Percentiles rank a stretch among this genome's conserved stretches.
Evolutionary conservation across 2,113 vertebrate genomes (phyloP).

Genomic region (Phylloscopus trochilus): DNA sequence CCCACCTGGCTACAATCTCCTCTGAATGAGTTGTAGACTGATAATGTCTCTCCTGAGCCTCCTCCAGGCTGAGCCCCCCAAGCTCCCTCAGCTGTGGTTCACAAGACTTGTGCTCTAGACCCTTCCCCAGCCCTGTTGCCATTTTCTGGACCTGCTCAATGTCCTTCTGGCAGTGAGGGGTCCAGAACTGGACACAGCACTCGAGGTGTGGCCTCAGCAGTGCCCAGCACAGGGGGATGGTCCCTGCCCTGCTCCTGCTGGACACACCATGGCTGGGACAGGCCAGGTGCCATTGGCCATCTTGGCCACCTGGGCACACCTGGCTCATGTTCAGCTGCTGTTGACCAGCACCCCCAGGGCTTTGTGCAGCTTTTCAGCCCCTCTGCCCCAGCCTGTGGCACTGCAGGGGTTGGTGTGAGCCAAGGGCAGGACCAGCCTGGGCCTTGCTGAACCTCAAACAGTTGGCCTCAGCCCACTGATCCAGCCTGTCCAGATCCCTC

Average conservation of each 20-base stretch:
- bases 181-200: neutral
- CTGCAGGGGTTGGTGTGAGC: neutral
- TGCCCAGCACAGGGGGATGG: accelerated
- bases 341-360: too few species aligned
- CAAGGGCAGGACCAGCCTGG: neutral
- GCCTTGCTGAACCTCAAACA: neutral
- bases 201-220: neutral
- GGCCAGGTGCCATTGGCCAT: neutral
- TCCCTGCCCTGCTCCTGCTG: too few species aligned
- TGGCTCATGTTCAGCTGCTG: neutral
- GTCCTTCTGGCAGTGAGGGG: neutral
- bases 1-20: neutral
- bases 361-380: neutral
- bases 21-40: neutral
- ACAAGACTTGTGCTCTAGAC: neutral
- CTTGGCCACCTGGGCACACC: neutral
- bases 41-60: neutral
- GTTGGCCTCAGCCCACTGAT: neutral
- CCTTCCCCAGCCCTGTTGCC: neutral
- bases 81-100: neutral
- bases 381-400: neutral
- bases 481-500: neutral
- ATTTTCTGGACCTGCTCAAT: neutral
- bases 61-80: neutral
- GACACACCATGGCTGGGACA: too few species aligned